Conservation (phyloP, 2,888 invertebrate genomes). For the Andrena bucephala region DNA sequence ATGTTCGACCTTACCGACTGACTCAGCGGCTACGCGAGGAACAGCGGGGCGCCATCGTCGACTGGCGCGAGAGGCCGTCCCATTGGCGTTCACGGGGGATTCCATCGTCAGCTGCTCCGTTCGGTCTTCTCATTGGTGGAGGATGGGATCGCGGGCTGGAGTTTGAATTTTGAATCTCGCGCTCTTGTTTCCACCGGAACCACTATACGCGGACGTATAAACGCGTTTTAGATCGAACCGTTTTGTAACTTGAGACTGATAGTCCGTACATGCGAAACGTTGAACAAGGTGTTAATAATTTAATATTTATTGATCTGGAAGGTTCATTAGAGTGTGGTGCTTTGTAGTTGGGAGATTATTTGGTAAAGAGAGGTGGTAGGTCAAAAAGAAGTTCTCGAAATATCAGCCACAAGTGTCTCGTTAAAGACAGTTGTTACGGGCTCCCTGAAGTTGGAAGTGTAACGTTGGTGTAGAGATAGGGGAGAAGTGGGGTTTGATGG, state of each 20-base stretch:
- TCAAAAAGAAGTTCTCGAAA: too few species aligned
- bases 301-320: too few species aligned
- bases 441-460: too few species aligned
- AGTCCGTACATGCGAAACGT: too few species aligned
- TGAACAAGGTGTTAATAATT: too few species aligned
- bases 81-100: conserved; percentile 8
- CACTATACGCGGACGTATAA: not conserved
- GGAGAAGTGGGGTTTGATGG: too few species aligned
- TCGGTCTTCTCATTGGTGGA: not conserved
- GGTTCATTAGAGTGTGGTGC: not conserved
- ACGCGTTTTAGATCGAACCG: not conserved
- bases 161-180: conserved; percentile 6
- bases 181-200: not conserved
- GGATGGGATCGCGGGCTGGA: too few species aligned
- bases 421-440: too few species aligned
- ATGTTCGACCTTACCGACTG: conserved; percentile 69
- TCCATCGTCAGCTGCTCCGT: not conserved
- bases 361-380: too few species aligned
- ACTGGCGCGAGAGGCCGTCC: not conserved
- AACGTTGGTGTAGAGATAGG: too few species aligned
- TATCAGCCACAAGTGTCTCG: too few species aligned
- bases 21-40: not conserved
- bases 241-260: not conserved
- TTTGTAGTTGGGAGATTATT: not conserved
- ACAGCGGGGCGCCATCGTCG: conserved; percentile 29